Conservation (phyloP, 2,113 vertebrate genomes). For the Spea multiplicata region DNA sequence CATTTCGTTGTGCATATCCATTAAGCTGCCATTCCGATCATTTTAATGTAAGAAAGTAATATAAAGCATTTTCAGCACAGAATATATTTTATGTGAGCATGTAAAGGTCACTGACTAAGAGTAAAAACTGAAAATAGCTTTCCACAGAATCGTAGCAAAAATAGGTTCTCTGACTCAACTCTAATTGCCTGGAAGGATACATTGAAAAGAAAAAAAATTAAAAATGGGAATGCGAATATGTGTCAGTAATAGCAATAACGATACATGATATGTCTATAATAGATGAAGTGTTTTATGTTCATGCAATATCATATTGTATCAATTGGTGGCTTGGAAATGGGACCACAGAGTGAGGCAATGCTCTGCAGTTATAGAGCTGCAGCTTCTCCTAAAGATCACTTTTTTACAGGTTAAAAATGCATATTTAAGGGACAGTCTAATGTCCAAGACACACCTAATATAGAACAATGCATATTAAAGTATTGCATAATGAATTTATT, state of each 20-base stretch:
- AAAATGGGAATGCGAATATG: neutral
- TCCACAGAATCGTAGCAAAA: conserved; percentile 35
- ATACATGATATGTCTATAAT: neutral
- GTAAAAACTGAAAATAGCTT: conserved; percentile 49
- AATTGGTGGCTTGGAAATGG: too few relatives aligned
- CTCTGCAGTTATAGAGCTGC: too few relatives aligned
- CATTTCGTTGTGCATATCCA: conserved; percentile 45
- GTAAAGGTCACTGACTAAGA: conserved; percentile 51
- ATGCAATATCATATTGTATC: too few relatives aligned
- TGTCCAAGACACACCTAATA: too few relatives aligned
- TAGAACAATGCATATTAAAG: too few relatives aligned
- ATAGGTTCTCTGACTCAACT: conserved; percentile 44
- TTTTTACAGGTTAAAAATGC: too few relatives aligned
- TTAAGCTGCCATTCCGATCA: conserved; percentile 41
- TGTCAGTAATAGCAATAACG: neutral
- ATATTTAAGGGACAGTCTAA: too few relatives aligned
- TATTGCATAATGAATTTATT: too few relatives aligned
- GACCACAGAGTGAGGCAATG: too few relatives aligned
- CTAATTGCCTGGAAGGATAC: conserved; percentile 46
- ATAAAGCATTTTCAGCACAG: conserved; percentile 39
- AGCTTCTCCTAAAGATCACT: too few relatives aligned
- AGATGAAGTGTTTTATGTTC: neutral
- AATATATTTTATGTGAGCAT: conserved; percentile 46
- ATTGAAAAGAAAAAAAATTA: conserved; percentile 16
- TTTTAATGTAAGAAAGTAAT: conserved; percentile 31